Evolutionary conservation across 2,888 invertebrate genomes (phyloP), one percentile per base, ranked within the genome.

Genomic region (Anticlea derivata): DNA sequence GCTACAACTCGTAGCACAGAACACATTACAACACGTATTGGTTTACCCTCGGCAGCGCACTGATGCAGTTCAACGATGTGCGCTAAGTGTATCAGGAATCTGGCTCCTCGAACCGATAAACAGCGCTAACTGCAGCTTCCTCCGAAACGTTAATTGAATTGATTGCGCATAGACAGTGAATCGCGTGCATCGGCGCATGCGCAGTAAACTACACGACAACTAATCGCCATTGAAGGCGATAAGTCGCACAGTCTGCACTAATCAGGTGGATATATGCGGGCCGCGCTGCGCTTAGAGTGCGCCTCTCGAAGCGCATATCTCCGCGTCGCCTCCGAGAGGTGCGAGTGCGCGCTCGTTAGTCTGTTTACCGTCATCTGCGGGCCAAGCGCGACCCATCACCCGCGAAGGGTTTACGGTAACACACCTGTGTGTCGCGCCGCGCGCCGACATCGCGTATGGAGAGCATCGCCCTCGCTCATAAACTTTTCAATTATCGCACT

Each of bases 61-160:
- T 33, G 20, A 5, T 11, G 23, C 23, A 23, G 27, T 11, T 12
- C 10, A 23, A 6, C 29, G 10, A 20, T n/a, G 24, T 20, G 8
- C n/a, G 11, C 17, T 31, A 27, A 31, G 24, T 27, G 35, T 11
- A 33, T 39, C 47, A 8, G 40, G 40, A 40, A 34, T 34, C 12
- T 40, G 12, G 12, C 31, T 7, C 10, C 30, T 22, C 13, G 22
- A 11, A 13, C 1, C 35, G 48, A 39, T 47, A 48, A 41, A 27
- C 40, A 35, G 40, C 40, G 48, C 48, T 35, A 35, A 41, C 48
- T 23, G 40, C 29, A 12, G 13, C 27, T 17, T 31, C 47, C 34
- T 40, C 39, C n/a, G 11, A 31, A 26, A 50, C 33, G 41, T 41
- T 48, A 12, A 48, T 48, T 41, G 48, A 41, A 48, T 48, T 35